These are phyloP conservation scores for Thaumetopoea pityocampa DNA, from an alignment of 1,140 invertebrate genomes.

Conservation along the genomic window DNA sequence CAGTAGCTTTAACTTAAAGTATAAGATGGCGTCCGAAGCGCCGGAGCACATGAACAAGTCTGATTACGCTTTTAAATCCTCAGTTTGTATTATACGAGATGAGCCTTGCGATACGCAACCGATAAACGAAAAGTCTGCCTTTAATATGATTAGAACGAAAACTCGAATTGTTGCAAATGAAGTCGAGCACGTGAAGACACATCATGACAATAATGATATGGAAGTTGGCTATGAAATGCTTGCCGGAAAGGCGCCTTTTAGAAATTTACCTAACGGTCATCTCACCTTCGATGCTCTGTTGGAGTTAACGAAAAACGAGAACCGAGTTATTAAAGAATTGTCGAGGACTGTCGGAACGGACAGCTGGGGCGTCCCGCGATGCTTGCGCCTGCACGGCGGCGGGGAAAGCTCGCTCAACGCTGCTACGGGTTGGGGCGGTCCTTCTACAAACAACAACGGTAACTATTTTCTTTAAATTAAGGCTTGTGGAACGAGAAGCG, in stretches of 20 bases:
- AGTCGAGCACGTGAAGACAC: slow-evolving; percentile 47
- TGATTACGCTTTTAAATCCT: slow-evolving; percentile 77
- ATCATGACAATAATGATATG: slow-evolving; percentile 70
- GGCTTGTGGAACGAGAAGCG: no score
- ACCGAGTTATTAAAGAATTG: slow-evolving; percentile 44
- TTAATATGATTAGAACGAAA: slow-evolving; percentile 65
- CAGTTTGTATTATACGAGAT: slow-evolving; percentile 75
- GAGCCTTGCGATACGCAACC: slow-evolving; percentile 69
- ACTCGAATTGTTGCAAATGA: slow-evolving; percentile 62
- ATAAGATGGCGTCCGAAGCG: slow-evolving; percentile 72
- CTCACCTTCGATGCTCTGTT: slow-evolving; percentile 65
- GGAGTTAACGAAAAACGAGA: slow-evolving; percentile 54
- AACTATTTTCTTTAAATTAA: no score
- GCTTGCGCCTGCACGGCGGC: slow-evolving; percentile 82
- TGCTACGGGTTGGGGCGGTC: slow-evolving; percentile 84
- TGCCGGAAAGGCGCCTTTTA: slow-evolving; percentile 36
- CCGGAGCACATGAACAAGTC: slow-evolving; percentile 75
- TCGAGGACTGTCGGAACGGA: slow-evolving; percentile 39
- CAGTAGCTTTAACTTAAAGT: slow-evolving; percentile 78
- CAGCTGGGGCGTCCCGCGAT: slow-evolving; percentile 78
- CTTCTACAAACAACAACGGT: slow-evolving; percentile 80
- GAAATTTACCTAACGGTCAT: slow-evolving; percentile 57
- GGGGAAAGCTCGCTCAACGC: slow-evolving; percentile 87
- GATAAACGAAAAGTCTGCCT: slow-evolving; percentile 65
- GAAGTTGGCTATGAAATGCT: slow-evolving; percentile 39